A percentile compares a stretch with the other conserved stretches of the same genome.
These are phyloP conservation scores for Elysia chlorotica DNA, from an alignment of 1,140 invertebrate species.

Conservation along the genomic window DNA sequence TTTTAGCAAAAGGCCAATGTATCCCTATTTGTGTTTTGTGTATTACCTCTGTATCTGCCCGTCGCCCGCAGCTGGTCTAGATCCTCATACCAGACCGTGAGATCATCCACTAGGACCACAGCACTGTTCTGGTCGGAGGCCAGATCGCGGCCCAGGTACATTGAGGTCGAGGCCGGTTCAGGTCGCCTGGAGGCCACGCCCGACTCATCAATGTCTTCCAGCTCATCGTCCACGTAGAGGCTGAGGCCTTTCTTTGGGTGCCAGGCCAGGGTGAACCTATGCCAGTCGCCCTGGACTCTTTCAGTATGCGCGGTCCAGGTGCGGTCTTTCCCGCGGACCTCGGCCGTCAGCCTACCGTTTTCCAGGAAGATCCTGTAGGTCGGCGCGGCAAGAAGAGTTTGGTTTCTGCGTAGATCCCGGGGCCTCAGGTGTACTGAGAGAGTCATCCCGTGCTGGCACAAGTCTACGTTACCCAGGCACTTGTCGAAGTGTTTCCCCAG, in stretches of 20 bases:
- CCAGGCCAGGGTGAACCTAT: constrained; percentile 56
- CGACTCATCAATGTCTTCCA: constrained; percentile 23
- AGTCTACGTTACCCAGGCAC: constrained; percentile 55
- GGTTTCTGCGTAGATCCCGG: constrained; percentile 33
- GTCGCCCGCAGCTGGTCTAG: constrained; percentile 35
- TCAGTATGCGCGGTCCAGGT: constrained; percentile 46
- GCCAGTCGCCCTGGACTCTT: constrained; percentile 47
- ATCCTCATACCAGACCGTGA: constrained; percentile 55
- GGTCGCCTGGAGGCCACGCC: constrained; percentile 30
- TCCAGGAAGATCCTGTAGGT: constrained; percentile 52
- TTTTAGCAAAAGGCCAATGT: too few species aligned
- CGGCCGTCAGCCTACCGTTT: constrained; percentile 43
- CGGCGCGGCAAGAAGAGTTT: constrained; percentile 50
- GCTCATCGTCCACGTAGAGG: constrained; percentile 45
- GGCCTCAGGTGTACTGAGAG: constrained; percentile 52
- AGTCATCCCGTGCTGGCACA: constrained; percentile 56
- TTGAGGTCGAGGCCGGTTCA: constrained; percentile 28
- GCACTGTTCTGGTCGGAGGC: constrained; percentile 22
- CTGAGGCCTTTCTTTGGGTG: constrained; percentile 45
- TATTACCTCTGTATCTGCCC: constrained; percentile 43
- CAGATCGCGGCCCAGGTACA: constrained; percentile 42
- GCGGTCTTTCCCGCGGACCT: constrained; percentile 36
- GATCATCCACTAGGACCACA: constrained; percentile 50
- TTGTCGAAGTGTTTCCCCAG: constrained; percentile 44
- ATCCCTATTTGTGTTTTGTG: too few species aligned